Evolutionary conservation across 2,888 invertebrate genomes (phyloP), one percentile per base, ranked within the genome.

Genomic region (Hanleya hanleyi): DNA sequence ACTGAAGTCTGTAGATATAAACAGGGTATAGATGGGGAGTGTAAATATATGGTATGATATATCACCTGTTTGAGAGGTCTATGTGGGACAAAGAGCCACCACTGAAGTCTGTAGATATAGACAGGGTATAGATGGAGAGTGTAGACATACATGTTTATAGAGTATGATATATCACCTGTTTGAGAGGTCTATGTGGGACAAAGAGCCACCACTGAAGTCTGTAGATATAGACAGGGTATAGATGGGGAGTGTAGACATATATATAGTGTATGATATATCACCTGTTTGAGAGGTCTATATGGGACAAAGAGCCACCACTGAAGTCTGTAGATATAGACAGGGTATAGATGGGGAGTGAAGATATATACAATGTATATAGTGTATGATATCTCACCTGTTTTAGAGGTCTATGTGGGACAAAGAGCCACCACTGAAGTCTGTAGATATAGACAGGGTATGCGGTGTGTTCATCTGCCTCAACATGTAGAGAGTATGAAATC

Each of bases 401-500:
- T 26, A 93, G 91, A 64, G 91, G 91, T 80, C 90, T 90, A 77
- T 92, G 92, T 0, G 93, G 93, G 49, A 92, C 91, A 85, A 93
- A 93, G 64, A 92, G 91, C 94, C 94, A 94, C 92, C 93, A 93
- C 89, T 94, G 93, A 78, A 95, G 92, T 87, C 93, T 91, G 91
- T 95, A 93, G 64, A 88, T 83, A 79, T 90, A 87, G 69, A 85
- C 84, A 37, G 87, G 88, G 66, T 83, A 84, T 18, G 85, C 83
- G 36, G 87, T 84, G 74, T 87, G 87, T 61, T 89, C 88, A 81
- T 88, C 88, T 26, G 87, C 85, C 78, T 89, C 90, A 70, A 89
- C 81, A 78, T 92, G 92, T 77, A 92, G 92, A 0, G 95, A 96
- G 91, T 97, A 97, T 78, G 97, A 97, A 82, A 98, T 92, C 78